Conservation (phyloP, 2,113 vertebrate species). For the Polyodon spathula region DNA sequence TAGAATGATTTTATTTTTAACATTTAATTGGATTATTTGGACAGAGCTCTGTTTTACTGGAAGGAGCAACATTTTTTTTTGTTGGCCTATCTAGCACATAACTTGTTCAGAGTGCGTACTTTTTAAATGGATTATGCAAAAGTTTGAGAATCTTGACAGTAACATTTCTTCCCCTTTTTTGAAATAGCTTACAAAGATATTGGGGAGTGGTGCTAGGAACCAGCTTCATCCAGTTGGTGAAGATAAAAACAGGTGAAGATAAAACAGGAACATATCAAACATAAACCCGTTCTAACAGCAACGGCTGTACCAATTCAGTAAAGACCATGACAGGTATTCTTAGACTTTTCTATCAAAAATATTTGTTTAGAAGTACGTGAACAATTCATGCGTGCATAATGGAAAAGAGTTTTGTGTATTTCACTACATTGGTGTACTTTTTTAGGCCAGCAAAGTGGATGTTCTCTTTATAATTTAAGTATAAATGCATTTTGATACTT, state of each 20-base stretch:
- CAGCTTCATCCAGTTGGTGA: constrained; percentile 31
- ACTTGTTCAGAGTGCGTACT: constrained; percentile 53
- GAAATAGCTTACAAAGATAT: constrained; percentile 21
- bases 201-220: constrained; percentile 35
- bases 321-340: too few relatives aligned
- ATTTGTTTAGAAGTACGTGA: constrained; percentile 48
- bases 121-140: constrained; percentile 66
- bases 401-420: constrained; percentile 51
- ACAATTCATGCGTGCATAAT: neutral
- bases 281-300: too few relatives aligned
- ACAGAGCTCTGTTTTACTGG: constrained; percentile 65
- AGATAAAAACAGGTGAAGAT: too few relatives aligned
- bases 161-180: constrained; percentile 18
- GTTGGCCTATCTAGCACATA: constrained; percentile 66
- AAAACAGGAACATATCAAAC: too few relatives aligned
- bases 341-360: constrained; percentile 68
- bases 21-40: constrained; percentile 74
- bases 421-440: constrained; percentile 41
- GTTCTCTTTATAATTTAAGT: constrained; percentile 34
- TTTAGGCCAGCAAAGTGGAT: constrained; percentile 37
- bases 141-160: constrained; percentile 48
- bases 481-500: constrained; percentile 48
- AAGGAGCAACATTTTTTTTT: constrained; percentile 64
- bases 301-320: too few relatives aligned
- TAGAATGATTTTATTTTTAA: constrained; percentile 68